Conservation (phyloP, 2,888 invertebrate genomes). For the Xestoiulus laeticollis region DNA sequence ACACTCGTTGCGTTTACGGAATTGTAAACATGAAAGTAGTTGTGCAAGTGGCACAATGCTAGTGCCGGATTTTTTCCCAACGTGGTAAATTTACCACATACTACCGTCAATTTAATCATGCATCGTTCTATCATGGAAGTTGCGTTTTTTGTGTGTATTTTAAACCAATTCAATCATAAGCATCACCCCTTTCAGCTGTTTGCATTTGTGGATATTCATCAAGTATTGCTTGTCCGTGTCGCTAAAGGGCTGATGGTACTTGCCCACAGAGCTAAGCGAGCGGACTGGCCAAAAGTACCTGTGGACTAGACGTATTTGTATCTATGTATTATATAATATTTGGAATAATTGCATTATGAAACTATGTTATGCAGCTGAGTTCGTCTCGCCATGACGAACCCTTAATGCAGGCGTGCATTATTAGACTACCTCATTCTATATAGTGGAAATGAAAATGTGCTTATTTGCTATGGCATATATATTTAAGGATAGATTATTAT, state of each 20-base stretch:
- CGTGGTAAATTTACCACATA: not conserved
- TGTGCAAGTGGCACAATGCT: not conserved
- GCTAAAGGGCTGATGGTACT: slow-evolving; percentile 17
- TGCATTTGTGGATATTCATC: slow-evolving; percentile 39
- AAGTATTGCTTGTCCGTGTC: slow-evolving; percentile 43
- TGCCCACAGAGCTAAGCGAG: slow-evolving; percentile 38
- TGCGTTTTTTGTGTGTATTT: not conserved
- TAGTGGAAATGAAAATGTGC: slow-evolving; percentile 44
- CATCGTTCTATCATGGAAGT: not conserved
- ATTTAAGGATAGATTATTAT: slow-evolving; percentile 36
- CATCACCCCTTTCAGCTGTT: not conserved
- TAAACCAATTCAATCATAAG: not conserved
- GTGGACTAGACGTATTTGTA: slow-evolving; percentile 48
- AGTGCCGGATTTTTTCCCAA: not conserved
- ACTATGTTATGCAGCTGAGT: slow-evolving; percentile 46
- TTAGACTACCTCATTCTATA: slow-evolving; percentile 50
- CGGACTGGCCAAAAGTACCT: slow-evolving; percentile 46
- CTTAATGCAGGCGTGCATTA: slow-evolving; percentile 46
- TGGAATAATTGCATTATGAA: slow-evolving; percentile 48
- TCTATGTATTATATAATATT: slow-evolving; percentile 50
- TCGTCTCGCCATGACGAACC: not conserved
- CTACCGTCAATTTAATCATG: not conserved
- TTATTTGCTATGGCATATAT: slow-evolving; percentile 38
- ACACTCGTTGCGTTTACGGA: not conserved
- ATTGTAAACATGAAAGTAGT: not conserved